Evolutionary conservation across 2,888 invertebrate genomes (phyloP).

Genomic region (Melikaiella ostensackeni): DNA sequence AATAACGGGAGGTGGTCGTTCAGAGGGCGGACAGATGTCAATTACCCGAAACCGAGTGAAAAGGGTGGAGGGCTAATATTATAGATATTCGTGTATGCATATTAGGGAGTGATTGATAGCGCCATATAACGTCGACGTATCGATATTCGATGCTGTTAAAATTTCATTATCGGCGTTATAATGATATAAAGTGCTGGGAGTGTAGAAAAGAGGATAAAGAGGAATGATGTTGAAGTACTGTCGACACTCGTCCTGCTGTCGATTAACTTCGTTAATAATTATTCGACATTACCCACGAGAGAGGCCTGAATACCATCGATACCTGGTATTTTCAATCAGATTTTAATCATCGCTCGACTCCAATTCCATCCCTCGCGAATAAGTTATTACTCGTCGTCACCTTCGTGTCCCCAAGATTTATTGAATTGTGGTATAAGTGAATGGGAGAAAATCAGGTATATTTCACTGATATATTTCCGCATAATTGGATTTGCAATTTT

Average conservation of each 20-base stretch:
- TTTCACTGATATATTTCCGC: too few species aligned
- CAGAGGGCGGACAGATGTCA: constrained; percentile 64
- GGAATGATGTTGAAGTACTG: constrained; percentile 57
- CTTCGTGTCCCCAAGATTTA: constrained; percentile 17
- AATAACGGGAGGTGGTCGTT: constrained; percentile 57
- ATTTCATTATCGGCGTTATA: constrained; percentile 72
- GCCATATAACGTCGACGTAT: constrained; percentile 64
- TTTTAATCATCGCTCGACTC: constrained; percentile 63
- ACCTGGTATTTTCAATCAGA: constrained; percentile 58
- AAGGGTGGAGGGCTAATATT: constrained; percentile 39
- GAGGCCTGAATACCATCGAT: constrained; percentile 43
- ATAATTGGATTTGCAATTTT: neutral
- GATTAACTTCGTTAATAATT: constrained; percentile 72
- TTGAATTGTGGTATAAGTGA: neutral
- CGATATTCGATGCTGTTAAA: constrained; percentile 72
- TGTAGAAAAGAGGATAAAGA: constrained; percentile 47
- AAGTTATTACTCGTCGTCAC: constrained; percentile 43
- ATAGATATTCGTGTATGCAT: constrained; percentile 40
- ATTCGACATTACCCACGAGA: constrained; percentile 65
- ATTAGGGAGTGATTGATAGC: constrained; percentile 66
- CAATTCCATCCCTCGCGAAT: constrained; percentile 44
- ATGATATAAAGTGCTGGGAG: constrained; percentile 67
- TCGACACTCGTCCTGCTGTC: constrained; percentile 70
- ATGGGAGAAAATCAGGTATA: too few species aligned
- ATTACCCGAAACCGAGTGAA: constrained; percentile 59